Evolutionary conservation across 2,797 vertebrate species (phyloP).

Genomic region (Muraenolepis orangiensis): DNA sequence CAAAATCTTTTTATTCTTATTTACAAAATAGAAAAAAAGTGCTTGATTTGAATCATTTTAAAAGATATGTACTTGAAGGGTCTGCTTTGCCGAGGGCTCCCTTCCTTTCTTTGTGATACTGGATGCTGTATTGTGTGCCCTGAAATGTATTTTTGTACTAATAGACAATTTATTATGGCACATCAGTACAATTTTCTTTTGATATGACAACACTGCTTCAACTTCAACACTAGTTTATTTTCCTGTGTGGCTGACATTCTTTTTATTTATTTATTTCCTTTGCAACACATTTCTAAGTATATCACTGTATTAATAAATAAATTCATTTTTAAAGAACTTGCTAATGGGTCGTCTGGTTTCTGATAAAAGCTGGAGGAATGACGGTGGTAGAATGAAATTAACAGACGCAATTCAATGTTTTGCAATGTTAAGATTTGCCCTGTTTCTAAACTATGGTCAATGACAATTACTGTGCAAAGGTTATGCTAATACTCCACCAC

Average conservation of each 20-base stretch:
- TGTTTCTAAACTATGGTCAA: neutral
- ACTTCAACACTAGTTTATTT: constrained; percentile 83
- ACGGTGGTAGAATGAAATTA: neutral
- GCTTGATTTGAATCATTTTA: constrained; percentile 92
- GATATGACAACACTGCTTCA: constrained; percentile 94
- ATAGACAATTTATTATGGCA: constrained; percentile 99
- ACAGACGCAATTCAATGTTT: neutral
- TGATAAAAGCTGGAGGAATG: neutral
- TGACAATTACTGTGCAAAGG: neutral
- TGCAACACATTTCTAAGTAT: constrained; percentile 98
- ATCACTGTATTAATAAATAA: constrained; percentile 94
- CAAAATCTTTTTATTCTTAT: constrained; percentile 93
- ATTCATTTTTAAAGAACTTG: constrained; percentile 95
- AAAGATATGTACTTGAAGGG: constrained; percentile 87
- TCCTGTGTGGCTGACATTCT: constrained; percentile 84
- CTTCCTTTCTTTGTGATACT: constrained; percentile 98
- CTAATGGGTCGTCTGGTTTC: constrained; percentile 20
- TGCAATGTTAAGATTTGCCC: neutral
- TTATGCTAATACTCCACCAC: neutral
- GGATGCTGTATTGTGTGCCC: constrained; percentile 98
- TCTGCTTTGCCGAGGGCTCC: constrained; percentile 89
- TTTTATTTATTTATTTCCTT: constrained; percentile 78
- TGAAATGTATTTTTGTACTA: constrained; percentile 99
- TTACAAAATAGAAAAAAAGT: constrained; percentile 83
- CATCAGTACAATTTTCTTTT: constrained; percentile 94